Evolutionary conservation across 2,113 vertebrate species (phyloP), one percentile per base, ranked within the genome.

Genomic region (Siniperca chuatsi): DNA sequence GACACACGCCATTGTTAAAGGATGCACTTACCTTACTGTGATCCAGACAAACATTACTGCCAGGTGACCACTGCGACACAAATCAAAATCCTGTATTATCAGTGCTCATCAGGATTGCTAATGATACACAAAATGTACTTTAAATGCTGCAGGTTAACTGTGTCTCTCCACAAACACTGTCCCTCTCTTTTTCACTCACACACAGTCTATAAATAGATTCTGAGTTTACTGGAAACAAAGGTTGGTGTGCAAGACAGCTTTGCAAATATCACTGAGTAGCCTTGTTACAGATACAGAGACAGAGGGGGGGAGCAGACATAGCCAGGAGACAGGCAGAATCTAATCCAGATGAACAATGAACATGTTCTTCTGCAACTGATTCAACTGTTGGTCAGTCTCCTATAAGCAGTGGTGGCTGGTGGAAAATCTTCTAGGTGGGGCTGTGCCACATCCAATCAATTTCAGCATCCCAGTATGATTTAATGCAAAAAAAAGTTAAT

Each of bases 211-310:
- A 87, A 93, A 94, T 94, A 95, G 91, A 90, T 75, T 66, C 66
- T 61, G 79, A 74, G 82, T 94, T 95, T 89, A 95, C 90, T 92
- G 92, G 91, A 93, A 94, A 94, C 92, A 93, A 78, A 87, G 90
- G 84, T 83, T 62, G 66, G 81, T 78, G 86, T 69, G 71, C 87
- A 76, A 66, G 55, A 70, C 80, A 66, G 66, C 75, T 90, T 84
- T 78, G 86, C 88, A 82, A 82, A 90, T 84, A 90, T 87, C 69
- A 87, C 74, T 42, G 76, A 85, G 79, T 71, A 68, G 73, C 54
- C 55, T 71, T 80, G 82, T 8, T 48, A 40, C 68, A 75, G 75
- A 69, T 50, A 15, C 46, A 75, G 68, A 65, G 54, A 15, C 46
- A 75, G 68, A 65, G 54, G 79, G 64, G 52, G 64, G 68, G 65